Evolutionary conservation across 1,140 invertebrate genomes (phyloP).

Genomic region (Drosophila littoralis): DNA sequence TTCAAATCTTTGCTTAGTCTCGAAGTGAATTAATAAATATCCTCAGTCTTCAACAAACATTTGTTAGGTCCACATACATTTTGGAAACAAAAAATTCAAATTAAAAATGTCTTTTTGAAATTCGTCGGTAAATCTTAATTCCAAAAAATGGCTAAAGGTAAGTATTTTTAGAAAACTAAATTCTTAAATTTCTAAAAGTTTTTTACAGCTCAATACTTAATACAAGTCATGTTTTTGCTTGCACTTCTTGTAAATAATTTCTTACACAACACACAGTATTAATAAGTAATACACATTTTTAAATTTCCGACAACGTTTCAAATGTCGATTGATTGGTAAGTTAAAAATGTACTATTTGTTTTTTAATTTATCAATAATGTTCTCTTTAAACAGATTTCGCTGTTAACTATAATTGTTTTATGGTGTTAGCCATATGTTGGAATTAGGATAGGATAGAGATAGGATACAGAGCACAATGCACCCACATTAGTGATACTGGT

Average conservation of each 20-base stretch:
- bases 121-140: slow-evolving; percentile 46
- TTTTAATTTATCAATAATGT: background rate
- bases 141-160: slow-evolving; percentile 39
- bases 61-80: slow-evolving; percentile 2
- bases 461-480: slow-evolving; percentile 18
- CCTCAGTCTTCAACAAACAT: background rate
- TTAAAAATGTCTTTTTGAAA: slow-evolving; percentile 5
- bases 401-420: background rate
- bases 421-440: slow-evolving; percentile 31
- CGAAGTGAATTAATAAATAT: background rate
- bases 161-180: background rate
- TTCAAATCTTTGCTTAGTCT: background rate
- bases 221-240: slow-evolving; percentile 7
- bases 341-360: background rate
- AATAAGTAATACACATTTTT: background rate
- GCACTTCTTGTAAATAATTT: slow-evolving; percentile 10
- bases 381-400: background rate
- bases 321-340: background rate
- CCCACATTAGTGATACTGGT: background rate
- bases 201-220: background rate
- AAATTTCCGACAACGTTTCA: background rate
- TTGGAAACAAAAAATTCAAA: background rate
- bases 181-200: background rate
- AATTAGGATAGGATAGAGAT: slow-evolving; percentile 25
- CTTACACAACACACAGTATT: background rate